Base-by-base conservation (phyloP, 2,888 invertebrate genomes). In the Chrysodeixis includens region DNA sequence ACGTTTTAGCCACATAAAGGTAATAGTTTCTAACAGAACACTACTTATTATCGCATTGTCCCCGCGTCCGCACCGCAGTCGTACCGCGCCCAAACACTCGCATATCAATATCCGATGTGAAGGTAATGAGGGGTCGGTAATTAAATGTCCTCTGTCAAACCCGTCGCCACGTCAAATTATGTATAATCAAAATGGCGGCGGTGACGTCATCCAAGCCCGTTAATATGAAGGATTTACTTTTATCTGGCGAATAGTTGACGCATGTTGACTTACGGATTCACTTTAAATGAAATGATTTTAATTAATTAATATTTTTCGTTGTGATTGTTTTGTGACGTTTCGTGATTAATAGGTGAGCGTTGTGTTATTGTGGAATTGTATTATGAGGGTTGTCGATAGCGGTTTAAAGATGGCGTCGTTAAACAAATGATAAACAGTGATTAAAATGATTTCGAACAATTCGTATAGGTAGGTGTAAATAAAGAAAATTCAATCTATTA, bases 111-210 rank as follows among this genome's bases (percentile, higher is more conserved):
- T 90, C 91, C 90, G 88, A 90, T 92, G 89, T 86, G 82, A 91
- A 93, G 93, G 93, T 94, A 94, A 94, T 94, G 93, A 94, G 94
- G 88, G 93, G 89, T 89, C 90, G 91, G 88, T 94, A 94, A 94
- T 94, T 94, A 94, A 94, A 94, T 92, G 93, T 93, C 93, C 90
- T 90, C 90, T 92, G 93, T 93, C 94, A 93, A 89, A 91, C 85
- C 89, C 87, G 90, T 90, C 90, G 88, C 84, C 90, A 86, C 90
- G 92, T 93, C 93, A 93, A 89, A 92, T 92, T 93, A 92, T 88
- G 84, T 85, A 85, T 87, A 86, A 87, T 82, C 90, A 90, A 92
- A 92, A 93, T 93, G 92, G 92, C 89, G 86, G 83, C 83, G 81
- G 78, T 88, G 87, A 90, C 88, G 88, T 89, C 88, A 88, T 83